Percentiles rank a stretch among this genome's conserved stretches.
Evolutionary conservation across 2,797 vertebrate genomes (phyloP).

Genomic region (Bryconaethiops microstoma): DNA sequence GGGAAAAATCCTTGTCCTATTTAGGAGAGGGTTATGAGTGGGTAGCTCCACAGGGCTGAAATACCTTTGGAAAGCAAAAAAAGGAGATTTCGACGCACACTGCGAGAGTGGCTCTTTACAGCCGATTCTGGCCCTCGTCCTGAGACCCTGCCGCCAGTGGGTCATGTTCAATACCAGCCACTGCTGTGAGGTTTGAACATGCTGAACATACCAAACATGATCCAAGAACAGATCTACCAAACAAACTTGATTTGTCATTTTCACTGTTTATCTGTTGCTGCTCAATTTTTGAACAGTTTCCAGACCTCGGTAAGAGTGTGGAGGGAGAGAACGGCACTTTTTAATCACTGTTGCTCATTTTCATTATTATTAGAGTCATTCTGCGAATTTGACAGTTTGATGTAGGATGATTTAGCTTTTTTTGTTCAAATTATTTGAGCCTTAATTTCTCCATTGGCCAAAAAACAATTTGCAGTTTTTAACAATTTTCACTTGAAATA

Average conservation of each 20-base stretch:
- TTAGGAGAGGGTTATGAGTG: neutral
- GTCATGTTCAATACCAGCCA: neutral
- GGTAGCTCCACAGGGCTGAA: constrained; percentile 9
- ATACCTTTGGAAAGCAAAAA: neutral
- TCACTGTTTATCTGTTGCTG: no score
- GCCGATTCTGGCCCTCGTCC: neutral
- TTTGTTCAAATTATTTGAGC: no score
- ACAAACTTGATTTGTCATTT: neutral
- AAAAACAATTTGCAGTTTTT: no score
- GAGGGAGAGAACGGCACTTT: no score
- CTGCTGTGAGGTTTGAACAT: constrained; percentile 5
- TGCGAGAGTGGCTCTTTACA: neutral
- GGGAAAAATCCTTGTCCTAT: constrained; percentile 24
- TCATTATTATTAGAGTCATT: no score
- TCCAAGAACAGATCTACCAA: neutral
- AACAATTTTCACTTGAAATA: no score
- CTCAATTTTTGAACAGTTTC: no score
- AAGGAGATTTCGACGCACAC: neutral
- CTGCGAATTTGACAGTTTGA: no score
- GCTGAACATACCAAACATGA: neutral
- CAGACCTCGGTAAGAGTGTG: no score
- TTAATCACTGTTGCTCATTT: no score
- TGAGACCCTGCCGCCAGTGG: neutral
- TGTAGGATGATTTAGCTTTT: no score
- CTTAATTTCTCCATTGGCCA: no score